Evolutionary conservation across 2,888 invertebrate species (phyloP), one percentile per base, ranked within the genome.

Genomic region (Brenthis hecate): DNA sequence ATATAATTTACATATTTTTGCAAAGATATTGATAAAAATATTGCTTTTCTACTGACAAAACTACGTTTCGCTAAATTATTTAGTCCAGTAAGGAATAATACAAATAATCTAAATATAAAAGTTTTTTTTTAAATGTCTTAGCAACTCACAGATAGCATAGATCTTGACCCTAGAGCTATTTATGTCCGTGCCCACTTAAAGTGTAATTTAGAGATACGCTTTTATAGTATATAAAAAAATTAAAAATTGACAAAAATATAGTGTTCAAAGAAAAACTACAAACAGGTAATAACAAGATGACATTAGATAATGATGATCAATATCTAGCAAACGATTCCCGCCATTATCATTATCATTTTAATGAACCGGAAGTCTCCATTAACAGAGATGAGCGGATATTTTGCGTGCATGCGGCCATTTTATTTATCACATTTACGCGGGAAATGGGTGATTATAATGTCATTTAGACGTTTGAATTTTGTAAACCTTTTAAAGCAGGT

Each of bases 331-430:
- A 72, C 57, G 43, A 54, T 23, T 47, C 69, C 73, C 78, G 78
- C 79, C 74, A 74, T 75, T 65, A 61, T 56, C 66, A 74, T 74
- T 72, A 70, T 72, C 78, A 80, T 83, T 80, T 78, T 82, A 83
- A 85, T 84, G 75, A 79, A 78, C 80, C 83, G 88, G 89, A 88
- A 85, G 81, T 71, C 56, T 73, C 79, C 76, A 85, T 85, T 85
- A 83, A 76, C 72, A 78, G 78, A 78, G 77, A 82, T 83, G 81
- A 82, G 76, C 76, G 71, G 77, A 76, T 77, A 77, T 78, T 76
- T 72, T 73, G 62, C 58, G 66, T 63, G 57, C 63, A 61, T 65
- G 51, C 56, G 66, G 71, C 67, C 66, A 68, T 71, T 62, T 69
- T 71, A 43, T 32, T 19, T 62, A 62, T 62, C 62, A 53, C 62